Conservation (phyloP, 2,888 invertebrate genomes). For the Drosophila tripunctata region DNA sequence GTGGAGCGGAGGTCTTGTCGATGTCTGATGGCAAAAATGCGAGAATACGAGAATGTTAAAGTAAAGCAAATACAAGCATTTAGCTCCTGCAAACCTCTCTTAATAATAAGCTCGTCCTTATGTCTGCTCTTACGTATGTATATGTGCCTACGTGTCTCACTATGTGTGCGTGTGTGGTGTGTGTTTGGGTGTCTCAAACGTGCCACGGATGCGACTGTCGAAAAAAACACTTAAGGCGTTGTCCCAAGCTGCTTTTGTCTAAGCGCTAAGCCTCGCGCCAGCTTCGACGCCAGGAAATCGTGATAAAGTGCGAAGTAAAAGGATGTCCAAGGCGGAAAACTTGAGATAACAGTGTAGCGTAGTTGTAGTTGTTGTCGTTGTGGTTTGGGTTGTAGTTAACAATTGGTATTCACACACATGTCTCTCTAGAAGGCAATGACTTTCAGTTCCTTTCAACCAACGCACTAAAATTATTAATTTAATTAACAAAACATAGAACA, state of each 20-base stretch:
- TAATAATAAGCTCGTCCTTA: slow-evolving; percentile 66
- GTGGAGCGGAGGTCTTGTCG: slow-evolving; percentile 20
- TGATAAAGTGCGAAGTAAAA: slow-evolving; percentile 33
- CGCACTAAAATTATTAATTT: neutral
- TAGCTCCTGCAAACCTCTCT: slow-evolving; percentile 35
- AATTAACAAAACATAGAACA: slow-evolving; percentile 1
- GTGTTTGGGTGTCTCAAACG: slow-evolving; percentile 42
- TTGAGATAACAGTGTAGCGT: slow-evolving; percentile 18
- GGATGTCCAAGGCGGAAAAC: slow-evolving; percentile 14
- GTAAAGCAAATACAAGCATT: slow-evolving; percentile 53
- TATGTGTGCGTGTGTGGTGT: slow-evolving; percentile 4
- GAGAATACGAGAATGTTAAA: slow-evolving; percentile 31
- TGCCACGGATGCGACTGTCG: slow-evolving; percentile 68
- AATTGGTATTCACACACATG: slow-evolving; percentile 17
- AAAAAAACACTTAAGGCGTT: slow-evolving; percentile 69
- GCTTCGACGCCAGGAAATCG: slow-evolving; percentile 21
- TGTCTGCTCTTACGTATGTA: slow-evolving; percentile 16
- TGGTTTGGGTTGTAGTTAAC: slow-evolving; percentile 4
- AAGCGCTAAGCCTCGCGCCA: slow-evolving; percentile 63
- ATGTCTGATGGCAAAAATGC: slow-evolving; percentile 34
- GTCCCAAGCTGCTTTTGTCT: slow-evolving; percentile 70
- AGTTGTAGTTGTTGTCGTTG: slow-evolving; percentile 2
- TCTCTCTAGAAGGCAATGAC: neutral
- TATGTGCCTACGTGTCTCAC: slow-evolving; percentile 4
- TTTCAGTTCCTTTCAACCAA: neutral